A percentile compares a stretch with the other conserved stretches of the same genome.
Conservation (phyloP, 1,140 invertebrate species). For the Mamestra configurata region DNA sequence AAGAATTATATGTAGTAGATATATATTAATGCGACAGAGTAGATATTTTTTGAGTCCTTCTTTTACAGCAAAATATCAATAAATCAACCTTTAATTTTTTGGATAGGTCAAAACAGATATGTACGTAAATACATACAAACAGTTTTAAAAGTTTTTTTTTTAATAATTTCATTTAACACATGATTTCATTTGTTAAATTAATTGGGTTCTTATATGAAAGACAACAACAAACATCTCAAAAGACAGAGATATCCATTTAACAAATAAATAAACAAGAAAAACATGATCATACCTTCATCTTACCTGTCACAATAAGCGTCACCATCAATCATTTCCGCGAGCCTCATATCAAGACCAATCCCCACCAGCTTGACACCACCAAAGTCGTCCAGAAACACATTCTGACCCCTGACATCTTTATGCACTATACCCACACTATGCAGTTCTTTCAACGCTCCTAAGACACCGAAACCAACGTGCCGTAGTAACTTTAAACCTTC, state of each 20-base stretch:
- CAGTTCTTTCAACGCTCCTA: constrained; percentile 89
- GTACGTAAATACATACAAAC: too few relatives aligned
- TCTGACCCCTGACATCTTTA: constrained; percentile 76
- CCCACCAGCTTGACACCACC: constrained; percentile 79
- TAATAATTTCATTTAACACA: too few relatives aligned
- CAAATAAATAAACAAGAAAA: constrained; percentile 28
- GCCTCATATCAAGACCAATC: constrained; percentile 70
- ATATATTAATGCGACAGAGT: too few relatives aligned
- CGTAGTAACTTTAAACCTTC: constrained; percentile 90
- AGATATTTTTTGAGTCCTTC: too few relatives aligned
- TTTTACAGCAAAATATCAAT: too few relatives aligned
- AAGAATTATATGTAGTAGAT: too few relatives aligned
- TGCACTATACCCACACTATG: constrained; percentile 75
- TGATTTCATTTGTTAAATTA: too few relatives aligned
- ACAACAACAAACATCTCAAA: not conserved
- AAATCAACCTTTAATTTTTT: too few relatives aligned
- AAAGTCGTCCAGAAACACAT: constrained; percentile 73
- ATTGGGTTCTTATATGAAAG: not conserved
- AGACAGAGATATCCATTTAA: not conserved
- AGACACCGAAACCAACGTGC: constrained; percentile 89
- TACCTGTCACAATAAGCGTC: constrained; percentile 77
- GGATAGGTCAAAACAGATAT: too few relatives aligned
- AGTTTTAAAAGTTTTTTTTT: too few relatives aligned
- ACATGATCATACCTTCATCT: constrained; percentile 56
- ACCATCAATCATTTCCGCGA: constrained; percentile 71